Evolutionary conservation across 2,797 vertebrate genomes (phyloP).

Genomic region (Hypotaenidia philippensis): DNA sequence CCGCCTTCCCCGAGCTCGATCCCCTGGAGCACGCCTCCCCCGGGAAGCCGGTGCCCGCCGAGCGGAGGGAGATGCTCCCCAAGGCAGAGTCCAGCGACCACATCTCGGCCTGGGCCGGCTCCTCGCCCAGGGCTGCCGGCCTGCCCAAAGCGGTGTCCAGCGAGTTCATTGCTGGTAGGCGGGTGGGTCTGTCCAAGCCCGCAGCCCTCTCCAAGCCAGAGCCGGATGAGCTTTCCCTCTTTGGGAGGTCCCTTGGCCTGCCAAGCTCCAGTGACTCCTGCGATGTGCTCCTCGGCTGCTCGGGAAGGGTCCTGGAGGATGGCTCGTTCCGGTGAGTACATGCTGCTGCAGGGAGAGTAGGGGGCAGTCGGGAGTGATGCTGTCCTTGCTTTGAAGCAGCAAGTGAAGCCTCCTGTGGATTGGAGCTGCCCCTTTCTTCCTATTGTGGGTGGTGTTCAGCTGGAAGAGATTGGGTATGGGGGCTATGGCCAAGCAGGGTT

Average conservation of each 20-base stretch:
- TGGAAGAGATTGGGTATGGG: not conserved
- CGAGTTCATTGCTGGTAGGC: conserved; percentile 29
- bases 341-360: not conserved
- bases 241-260: not conserved
- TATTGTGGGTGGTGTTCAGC: not conserved
- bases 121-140: not conserved
- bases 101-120: not conserved
- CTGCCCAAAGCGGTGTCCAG: conserved; percentile 69
- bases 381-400: not conserved
- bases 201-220: not conserved
- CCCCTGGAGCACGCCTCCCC: not conserved
- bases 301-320: conserved; percentile 31
- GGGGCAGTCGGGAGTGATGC: not conserved
- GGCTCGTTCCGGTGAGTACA: conserved; percentile 76
- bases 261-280: not conserved
- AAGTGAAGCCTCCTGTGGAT: not conserved
- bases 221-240: not conserved
- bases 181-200: not conserved
- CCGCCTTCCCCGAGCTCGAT: not conserved
- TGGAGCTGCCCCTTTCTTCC: not conserved
- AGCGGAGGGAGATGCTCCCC: conserved; percentile 44
- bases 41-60: not conserved
- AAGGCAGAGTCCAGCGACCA: conserved; percentile 66
- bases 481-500: not conserved
- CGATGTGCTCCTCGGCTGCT: not conserved